Conservation (phyloP, 2,113 vertebrate species). For the Heterochromis multidens region DNA sequence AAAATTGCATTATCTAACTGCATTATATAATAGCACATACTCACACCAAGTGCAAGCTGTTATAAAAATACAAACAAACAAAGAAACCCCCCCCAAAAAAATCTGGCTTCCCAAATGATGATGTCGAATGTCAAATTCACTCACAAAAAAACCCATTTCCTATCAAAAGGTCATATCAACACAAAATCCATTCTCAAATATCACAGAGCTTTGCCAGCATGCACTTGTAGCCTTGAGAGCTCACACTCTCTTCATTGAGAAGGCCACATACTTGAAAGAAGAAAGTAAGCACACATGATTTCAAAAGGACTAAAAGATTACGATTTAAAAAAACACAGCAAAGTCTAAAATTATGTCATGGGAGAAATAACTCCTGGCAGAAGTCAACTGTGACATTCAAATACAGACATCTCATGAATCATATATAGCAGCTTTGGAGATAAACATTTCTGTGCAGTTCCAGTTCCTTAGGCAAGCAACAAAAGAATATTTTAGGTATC, state of each 20-base stretch:
- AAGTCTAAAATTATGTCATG: background rate
- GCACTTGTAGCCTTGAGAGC: background rate
- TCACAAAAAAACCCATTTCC: slow-evolving; percentile 36
- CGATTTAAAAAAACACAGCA: background rate
- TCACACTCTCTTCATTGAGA: background rate
- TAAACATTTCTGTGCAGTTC: background rate
- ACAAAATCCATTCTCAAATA: slow-evolving; percentile 49
- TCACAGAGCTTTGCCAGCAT: slow-evolving; percentile 13
- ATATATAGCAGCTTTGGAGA: background rate
- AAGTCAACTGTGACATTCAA: background rate
- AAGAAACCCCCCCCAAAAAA: too few relatives aligned
- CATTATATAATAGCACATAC: background rate
- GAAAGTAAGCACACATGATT: slow-evolving; percentile 8
- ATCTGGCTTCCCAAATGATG: background rate
- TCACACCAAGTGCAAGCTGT: background rate
- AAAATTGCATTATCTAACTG: background rate
- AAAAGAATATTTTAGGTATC: background rate
- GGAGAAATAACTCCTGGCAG: background rate
- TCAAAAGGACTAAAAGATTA: background rate
- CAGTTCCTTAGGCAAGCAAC: background rate
- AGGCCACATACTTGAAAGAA: slow-evolving; percentile 1
- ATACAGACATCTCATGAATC: slow-evolving; percentile 22
- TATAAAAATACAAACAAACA: background rate
- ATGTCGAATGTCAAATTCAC: slow-evolving; percentile 53
- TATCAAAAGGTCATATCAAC: slow-evolving; percentile 56